phyloP scores from a whole-genome alignment of 2,888 invertebrate species.

The Argyra leucocephala region DNA sequence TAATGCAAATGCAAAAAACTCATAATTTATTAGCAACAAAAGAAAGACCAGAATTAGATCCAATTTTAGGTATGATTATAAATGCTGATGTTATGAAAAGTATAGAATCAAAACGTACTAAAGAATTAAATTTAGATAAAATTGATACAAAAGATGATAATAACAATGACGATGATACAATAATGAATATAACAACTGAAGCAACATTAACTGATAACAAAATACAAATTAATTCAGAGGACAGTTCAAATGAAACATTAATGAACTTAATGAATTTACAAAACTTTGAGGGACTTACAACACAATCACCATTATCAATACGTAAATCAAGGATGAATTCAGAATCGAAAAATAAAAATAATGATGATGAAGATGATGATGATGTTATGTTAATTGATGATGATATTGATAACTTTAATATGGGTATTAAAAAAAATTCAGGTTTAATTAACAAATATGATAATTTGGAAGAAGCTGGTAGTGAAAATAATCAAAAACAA shows the following conservation, averaged over 20 bases:
- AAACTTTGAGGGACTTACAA: background rate
- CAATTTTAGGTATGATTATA: slow-evolving; percentile 43
- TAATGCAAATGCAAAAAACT: slow-evolving; percentile 30
- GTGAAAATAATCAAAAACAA: slow-evolving; percentile 60
- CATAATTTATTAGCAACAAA: slow-evolving; percentile 40
- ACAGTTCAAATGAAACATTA: background rate
- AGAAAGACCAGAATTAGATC: slow-evolving; percentile 42
- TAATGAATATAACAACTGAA: background rate
- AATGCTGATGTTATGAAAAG: slow-evolving; percentile 49
- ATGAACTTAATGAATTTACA: background rate
- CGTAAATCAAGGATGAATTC: slow-evolving; percentile 22
- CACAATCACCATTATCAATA: slow-evolving; percentile 31
- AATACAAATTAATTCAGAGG: slow-evolving; percentile 19
- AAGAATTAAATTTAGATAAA: slow-evolving; percentile 34
- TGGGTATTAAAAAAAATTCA: slow-evolving; percentile 28
- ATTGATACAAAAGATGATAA: slow-evolving; percentile 30
- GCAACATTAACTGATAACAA: slow-evolving; percentile 20
- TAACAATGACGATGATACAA: slow-evolving; percentile 14
- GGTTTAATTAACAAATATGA: slow-evolving; percentile 45
- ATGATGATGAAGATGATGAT: slow-evolving; percentile 32
- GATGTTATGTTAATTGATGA: slow-evolving; percentile 15
- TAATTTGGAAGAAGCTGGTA: slow-evolving; percentile 54
- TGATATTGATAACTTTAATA: slow-evolving; percentile 29
- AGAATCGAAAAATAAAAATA: too few species aligned
- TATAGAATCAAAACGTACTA: slow-evolving; percentile 43